Conservation (phyloP, 2,113 vertebrate genomes). For the Odontophorus gujanensis region DNA sequence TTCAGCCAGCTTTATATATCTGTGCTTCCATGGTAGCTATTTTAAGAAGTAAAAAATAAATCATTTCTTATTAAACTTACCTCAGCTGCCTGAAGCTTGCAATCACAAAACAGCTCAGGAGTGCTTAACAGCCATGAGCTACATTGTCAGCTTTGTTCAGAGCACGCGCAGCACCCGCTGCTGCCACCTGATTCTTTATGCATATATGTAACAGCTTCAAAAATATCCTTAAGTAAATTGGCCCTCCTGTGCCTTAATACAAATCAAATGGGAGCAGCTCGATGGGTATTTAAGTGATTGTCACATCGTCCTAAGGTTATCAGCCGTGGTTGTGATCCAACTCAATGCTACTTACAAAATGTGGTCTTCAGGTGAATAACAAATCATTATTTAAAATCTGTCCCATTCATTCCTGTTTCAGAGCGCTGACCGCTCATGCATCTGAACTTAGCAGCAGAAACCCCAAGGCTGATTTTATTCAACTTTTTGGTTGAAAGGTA, state of each 20-base stretch:
- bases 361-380: not conserved
- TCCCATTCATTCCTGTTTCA: conserved; percentile 29
- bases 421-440: not conserved
- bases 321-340: not conserved
- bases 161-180: not conserved
- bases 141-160: not conserved
- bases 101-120: not conserved
- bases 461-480: not conserved
- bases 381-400: conserved; percentile 30
- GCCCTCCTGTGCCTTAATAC: not conserved
- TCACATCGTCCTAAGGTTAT: not conserved
- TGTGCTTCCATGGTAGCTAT: not conserved
- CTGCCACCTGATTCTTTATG: not conserved
- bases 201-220: not conserved
- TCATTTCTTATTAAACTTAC: conserved; percentile 36
- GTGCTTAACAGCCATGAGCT: not conserved
- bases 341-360: not conserved
- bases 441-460: not conserved
- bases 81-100: conserved; percentile 16
- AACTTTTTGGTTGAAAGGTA: not conserved
- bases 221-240: not conserved
- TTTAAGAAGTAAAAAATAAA: conserved; percentile 54
- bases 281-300: not conserved
- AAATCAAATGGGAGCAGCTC: not conserved
- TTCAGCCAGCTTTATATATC: conserved; percentile 16